Percentiles rank a stretch among this genome's conserved stretches.
Evolutionary conservation across 2,113 vertebrate species (phyloP).

Genomic region (Colius striatus): DNA sequence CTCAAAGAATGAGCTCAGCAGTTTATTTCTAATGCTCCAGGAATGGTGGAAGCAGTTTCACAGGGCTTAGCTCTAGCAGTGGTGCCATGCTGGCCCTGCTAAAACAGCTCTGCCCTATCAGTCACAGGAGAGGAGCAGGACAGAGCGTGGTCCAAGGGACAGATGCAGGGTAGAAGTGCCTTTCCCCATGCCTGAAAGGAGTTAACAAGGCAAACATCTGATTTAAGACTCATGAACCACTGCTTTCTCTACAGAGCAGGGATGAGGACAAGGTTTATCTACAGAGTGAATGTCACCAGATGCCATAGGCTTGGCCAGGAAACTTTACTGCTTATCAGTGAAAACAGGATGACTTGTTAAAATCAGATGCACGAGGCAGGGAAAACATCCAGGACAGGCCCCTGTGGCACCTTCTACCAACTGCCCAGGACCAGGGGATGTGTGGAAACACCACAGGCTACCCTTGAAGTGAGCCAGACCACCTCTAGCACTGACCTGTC

Average conservation of each 20-base stretch:
- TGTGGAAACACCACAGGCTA: neutral
- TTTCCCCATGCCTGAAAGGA: no score
- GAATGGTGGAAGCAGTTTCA: slow-evolving; percentile 22
- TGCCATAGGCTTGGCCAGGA: neutral
- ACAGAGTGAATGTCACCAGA: neutral
- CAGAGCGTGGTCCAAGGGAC: neutral
- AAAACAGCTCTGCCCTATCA: neutral
- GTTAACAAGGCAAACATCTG: neutral
- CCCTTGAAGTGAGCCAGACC: neutral
- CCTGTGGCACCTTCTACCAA: neutral
- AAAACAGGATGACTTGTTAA: neutral
- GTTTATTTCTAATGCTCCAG: neutral
- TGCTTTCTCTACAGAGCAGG: neutral
- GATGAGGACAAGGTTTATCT: neutral
- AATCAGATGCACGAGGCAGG: neutral
- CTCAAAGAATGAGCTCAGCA: neutral
- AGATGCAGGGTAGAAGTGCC: neutral
- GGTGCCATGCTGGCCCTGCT: neutral
- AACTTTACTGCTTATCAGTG: neutral
- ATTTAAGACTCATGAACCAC: neutral
- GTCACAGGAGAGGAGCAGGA: neutral
- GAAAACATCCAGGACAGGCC: neutral
- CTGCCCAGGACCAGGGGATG: neutral
- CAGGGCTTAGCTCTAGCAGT: neutral
- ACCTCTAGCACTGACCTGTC: neutral